phyloP scores from a whole-genome alignment of 1,140 invertebrate genomes.

The Temnothorax nylanderi region DNA sequence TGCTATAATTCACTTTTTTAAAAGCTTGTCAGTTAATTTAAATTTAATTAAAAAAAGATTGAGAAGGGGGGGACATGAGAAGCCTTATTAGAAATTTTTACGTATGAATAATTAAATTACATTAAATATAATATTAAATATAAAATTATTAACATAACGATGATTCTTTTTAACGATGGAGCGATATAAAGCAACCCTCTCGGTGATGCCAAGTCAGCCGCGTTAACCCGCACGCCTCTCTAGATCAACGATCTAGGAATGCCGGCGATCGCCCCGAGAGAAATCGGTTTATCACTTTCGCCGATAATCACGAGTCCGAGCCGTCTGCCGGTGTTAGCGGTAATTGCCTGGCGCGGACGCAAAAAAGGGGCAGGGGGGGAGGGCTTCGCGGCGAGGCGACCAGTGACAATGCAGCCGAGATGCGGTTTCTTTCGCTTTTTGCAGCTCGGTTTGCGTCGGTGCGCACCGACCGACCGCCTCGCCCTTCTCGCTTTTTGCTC shows the following conservation, averaged over 20 bases:
- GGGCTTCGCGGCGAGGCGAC: slow-evolving; percentile 49
- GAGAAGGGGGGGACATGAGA: too few relatives aligned
- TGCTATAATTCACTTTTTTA: neutral
- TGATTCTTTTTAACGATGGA: slow-evolving; percentile 10
- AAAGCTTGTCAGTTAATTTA: neutral
- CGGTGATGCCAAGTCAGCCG: slow-evolving; percentile 43
- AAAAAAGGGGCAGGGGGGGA: neutral
- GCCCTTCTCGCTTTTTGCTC: slow-evolving; percentile 75
- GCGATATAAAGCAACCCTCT: slow-evolving; percentile 7
- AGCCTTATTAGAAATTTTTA: neutral
- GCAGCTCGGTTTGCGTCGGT: slow-evolving; percentile 66
- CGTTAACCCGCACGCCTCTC: slow-evolving; percentile 30
- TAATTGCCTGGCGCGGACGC: slow-evolving; percentile 71
- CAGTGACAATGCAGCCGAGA: slow-evolving; percentile 75
- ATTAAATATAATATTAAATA: neutral
- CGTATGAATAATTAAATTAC: neutral
- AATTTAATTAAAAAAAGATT: neutral
- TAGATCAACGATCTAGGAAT: slow-evolving; percentile 43
- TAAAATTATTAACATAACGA: slow-evolving; percentile 29
- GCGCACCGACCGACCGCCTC: slow-evolving; percentile 55
- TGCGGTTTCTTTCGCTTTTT: slow-evolving; percentile 72
- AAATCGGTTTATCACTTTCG: slow-evolving; percentile 74
- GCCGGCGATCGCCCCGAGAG: slow-evolving; percentile 14
- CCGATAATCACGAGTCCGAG: slow-evolving; percentile 78
- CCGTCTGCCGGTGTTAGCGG: slow-evolving; percentile 77